Conservation (phyloP, 1,140 invertebrate species). For the Myzus persicae region DNA sequence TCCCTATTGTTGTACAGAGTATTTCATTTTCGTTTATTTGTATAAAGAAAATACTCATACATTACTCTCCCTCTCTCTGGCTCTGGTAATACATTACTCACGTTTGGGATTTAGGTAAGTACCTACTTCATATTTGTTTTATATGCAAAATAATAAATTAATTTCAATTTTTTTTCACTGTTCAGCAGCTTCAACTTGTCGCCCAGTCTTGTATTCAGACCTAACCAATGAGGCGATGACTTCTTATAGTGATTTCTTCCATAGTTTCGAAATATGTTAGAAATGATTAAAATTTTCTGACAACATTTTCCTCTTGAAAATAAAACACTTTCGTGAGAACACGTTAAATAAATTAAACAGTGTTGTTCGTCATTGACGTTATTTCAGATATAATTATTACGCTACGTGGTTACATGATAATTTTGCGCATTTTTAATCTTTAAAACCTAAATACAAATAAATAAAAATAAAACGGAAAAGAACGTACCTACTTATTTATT, state of each 20-base stretch:
- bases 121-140: neutral
- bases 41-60: too few relatives aligned
- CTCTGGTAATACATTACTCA: neutral
- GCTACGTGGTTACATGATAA: neutral
- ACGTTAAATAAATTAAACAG: neutral
- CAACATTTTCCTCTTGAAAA: neutral
- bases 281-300: neutral
- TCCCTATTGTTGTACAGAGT: too few relatives aligned
- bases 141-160: neutral
- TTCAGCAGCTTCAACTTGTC: neutral
- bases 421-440: neutral
- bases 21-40: neutral
- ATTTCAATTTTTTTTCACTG: neutral
- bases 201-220: too few relatives aligned
- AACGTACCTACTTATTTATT: neutral
- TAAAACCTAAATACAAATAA: too few relatives aligned
- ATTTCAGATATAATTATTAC: neutral
- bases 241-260: too few relatives aligned
- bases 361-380: neutral
- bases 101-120: neutral
- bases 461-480: neutral
- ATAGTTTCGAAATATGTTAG: too few relatives aligned
- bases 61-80: too few relatives aligned
- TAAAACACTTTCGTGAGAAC: neutral
- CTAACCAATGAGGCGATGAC: too few relatives aligned